Evolutionary conservation across 1,140 invertebrate genomes (phyloP).

Genomic region (Drosophila murphyi): DNA sequence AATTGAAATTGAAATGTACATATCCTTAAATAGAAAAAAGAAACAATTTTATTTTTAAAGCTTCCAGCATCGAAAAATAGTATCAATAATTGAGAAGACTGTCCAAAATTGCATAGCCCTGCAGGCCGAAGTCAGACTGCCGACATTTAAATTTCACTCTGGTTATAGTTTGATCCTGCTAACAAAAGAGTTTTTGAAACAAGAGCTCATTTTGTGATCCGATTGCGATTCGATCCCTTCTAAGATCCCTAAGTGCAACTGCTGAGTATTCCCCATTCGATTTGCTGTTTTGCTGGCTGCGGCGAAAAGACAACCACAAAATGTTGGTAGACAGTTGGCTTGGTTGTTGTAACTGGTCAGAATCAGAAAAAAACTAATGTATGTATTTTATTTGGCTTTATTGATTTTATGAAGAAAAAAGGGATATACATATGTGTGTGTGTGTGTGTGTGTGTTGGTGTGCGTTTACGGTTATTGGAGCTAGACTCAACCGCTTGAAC

Average conservation of each 20-base stretch:
- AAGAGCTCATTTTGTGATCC: no score
- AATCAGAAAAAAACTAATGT: slow-evolving; percentile 49
- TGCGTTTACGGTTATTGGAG: slow-evolving; percentile 51
- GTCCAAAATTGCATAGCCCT: no score
- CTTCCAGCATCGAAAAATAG: no score
- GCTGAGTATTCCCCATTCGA: slow-evolving; percentile 18
- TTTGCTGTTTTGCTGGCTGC: slow-evolving; percentile 17
- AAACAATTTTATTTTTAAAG: not conserved
- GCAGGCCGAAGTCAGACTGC: no score
- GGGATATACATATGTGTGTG: not conserved
- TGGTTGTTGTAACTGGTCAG: slow-evolving; percentile 12
- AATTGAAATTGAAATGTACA: not conserved
- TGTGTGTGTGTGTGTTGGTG: not conserved
- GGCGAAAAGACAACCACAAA: slow-evolving; percentile 57
- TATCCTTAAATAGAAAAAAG: not conserved
- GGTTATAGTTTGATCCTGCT: no score
- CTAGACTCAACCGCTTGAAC: slow-evolving; percentile 42
- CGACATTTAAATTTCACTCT: no score
- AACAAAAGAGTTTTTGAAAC: no score
- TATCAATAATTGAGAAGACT: no score
- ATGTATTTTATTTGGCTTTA: slow-evolving; percentile 77
- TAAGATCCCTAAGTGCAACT: slow-evolving; percentile 7
- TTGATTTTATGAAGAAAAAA: slow-evolving; percentile 66
- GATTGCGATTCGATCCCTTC: no score
- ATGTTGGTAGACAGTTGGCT: slow-evolving; percentile 54